Percentiles rank a stretch among this genome's conserved stretches.
Conservation (phyloP, 2,888 invertebrate genomes). For the Maniola hyperantus region DNA sequence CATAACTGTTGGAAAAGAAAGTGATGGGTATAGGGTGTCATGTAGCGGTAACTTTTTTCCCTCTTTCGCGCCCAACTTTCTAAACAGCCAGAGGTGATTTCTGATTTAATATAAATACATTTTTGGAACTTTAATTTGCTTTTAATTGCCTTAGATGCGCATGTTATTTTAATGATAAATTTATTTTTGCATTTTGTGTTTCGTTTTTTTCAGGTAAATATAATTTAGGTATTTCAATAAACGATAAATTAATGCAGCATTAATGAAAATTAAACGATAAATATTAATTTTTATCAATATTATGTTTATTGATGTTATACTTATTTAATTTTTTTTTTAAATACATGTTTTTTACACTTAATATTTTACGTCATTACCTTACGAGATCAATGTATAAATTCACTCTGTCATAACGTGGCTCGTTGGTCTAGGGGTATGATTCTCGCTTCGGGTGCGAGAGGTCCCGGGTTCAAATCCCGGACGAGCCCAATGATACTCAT, state of each 20-base stretch:
- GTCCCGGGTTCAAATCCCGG: constrained; percentile 84
- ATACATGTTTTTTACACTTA: background rate
- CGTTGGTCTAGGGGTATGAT: constrained; percentile 64
- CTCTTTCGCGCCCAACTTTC: constrained; percentile 80
- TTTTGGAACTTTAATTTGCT: constrained; percentile 29
- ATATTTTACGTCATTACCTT: background rate
- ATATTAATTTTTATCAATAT: background rate
- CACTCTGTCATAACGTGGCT: constrained; percentile 37
- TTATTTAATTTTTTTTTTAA: background rate
- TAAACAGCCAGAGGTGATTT: constrained; percentile 69
- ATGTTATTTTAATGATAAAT: too few species aligned
- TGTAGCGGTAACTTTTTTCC: constrained; percentile 80
- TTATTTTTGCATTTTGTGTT: too few species aligned
- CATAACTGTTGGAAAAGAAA: constrained; percentile 45
- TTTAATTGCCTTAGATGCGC: background rate
- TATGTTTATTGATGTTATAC: too few species aligned
- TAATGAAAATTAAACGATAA: too few species aligned
- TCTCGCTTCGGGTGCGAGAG: constrained; percentile 76
- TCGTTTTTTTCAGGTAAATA: too few species aligned
- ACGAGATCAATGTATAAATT: constrained; percentile 48
- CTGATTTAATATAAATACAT: constrained; percentile 49
- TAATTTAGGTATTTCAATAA: too few species aligned
- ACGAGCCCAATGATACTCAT: constrained; percentile 68
- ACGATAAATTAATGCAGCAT: too few species aligned
- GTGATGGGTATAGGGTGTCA: constrained; percentile 62